Evolutionary conservation across 2,797 vertebrate genomes (phyloP).

Genomic region (Phalanger gymnotis): DNA sequence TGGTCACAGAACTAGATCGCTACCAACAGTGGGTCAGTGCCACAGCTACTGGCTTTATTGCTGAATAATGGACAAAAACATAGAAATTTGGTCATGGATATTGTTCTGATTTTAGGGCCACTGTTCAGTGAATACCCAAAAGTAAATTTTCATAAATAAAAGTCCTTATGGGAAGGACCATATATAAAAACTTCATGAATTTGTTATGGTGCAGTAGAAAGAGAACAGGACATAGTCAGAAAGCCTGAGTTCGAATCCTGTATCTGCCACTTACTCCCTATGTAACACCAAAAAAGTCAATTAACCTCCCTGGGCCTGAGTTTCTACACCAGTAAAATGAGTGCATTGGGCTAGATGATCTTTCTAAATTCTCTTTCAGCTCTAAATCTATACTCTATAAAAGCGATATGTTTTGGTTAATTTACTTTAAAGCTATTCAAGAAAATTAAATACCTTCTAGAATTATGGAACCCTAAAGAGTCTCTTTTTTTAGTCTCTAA

Average conservation of each 20-base stretch:
- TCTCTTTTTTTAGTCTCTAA: neutral
- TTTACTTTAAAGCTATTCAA: neutral
- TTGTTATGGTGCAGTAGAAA: neutral
- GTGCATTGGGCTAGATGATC: neutral
- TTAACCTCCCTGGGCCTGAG: neutral
- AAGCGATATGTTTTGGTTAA: neutral
- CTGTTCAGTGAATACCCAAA: neutral
- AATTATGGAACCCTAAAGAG: neutral
- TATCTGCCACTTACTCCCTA: neutral
- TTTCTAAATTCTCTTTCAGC: neutral
- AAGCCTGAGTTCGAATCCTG: neutral
- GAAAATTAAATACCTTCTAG: neutral
- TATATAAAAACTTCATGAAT: neutral
- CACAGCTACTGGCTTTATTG: neutral
- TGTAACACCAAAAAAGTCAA: neutral
- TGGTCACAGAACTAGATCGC: neutral
- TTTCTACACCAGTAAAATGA: neutral
- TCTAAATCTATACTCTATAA: neutral
- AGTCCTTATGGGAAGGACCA: neutral
- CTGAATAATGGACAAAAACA: neutral
- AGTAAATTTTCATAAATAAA: neutral
- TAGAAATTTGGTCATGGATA: neutral
- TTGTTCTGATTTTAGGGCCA: neutral
- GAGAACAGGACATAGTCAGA: neutral
- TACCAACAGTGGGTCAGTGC: neutral